Evolutionary conservation across 1,140 invertebrate species (phyloP).

Genomic region (Tetraneura akinire): DNA sequence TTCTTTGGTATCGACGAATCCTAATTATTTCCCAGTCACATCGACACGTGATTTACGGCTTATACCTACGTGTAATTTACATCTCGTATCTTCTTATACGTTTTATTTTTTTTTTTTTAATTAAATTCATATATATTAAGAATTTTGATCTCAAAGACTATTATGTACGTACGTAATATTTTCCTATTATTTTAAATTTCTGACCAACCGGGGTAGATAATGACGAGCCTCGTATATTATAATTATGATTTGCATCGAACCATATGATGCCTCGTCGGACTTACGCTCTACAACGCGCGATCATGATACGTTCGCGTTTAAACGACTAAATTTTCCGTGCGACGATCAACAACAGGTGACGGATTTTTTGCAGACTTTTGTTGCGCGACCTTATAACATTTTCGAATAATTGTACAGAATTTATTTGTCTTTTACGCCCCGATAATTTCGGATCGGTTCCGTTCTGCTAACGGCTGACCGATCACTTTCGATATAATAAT

Average conservation of each 20-base stretch:
- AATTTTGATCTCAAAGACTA: background rate
- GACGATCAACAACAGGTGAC: background rate
- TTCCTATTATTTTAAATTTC: background rate
- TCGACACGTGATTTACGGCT: too few relatives aligned
- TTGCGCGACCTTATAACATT: background rate
- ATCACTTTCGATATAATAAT: conserved; percentile 4
- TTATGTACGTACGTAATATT: background rate
- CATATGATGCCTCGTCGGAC: background rate
- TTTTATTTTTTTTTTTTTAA: too few relatives aligned
- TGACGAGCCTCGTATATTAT: background rate
- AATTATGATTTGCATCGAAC: background rate
- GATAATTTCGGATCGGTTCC: conserved; percentile 5
- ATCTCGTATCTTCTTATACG: too few relatives aligned
- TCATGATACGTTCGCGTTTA: background rate
- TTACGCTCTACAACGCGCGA: background rate
- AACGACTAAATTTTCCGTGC: background rate
- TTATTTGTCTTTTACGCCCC: background rate
- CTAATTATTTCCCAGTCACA: too few relatives aligned
- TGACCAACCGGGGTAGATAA: background rate
- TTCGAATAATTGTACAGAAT: background rate
- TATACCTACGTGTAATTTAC: too few relatives aligned
- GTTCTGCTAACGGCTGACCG: background rate
- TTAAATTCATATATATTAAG: too few relatives aligned
- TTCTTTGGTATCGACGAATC: too few relatives aligned
- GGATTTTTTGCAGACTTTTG: background rate